phyloP scores from a whole-genome alignment of 2,888 invertebrate species.

The Apodemia zela region DNA sequence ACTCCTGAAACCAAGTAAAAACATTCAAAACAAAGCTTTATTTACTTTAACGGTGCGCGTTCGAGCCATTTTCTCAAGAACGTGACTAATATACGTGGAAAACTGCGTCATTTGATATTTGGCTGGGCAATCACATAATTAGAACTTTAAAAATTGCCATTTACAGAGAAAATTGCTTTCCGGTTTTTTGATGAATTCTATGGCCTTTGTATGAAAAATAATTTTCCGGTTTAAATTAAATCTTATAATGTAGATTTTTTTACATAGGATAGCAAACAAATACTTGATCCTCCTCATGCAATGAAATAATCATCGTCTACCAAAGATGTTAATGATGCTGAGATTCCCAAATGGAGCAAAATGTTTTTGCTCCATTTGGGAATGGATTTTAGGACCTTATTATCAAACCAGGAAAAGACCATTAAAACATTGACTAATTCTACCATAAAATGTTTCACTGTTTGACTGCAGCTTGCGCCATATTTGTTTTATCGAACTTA shows the following conservation, averaged over 20 bases:
- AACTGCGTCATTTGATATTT: conserved; percentile 40
- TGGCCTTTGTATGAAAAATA: background rate
- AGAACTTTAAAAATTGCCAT: background rate
- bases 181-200: background rate
- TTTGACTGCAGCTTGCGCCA: conserved; percentile 31
- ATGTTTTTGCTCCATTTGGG: no score
- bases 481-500: conserved; percentile 45
- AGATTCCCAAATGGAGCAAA: no score
- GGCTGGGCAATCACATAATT: conserved; percentile 17
- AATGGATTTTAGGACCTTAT: no score
- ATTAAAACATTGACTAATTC: background rate
- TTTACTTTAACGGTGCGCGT: conserved; percentile 37
- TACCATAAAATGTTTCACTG: background rate
- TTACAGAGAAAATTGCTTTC: background rate
- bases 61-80: conserved; percentile 34
- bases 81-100: conserved; percentile 44
- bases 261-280: no score
- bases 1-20: conserved; percentile 55
- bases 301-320: no score
- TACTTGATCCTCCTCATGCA: no score
- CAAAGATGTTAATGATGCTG: no score
- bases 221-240: background rate
- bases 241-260: background rate
- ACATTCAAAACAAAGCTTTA: conserved; percentile 54
- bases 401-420: no score